These are phyloP conservation scores for Gallinago undulata DNA, from an alignment of 2,113 vertebrate genomes.

Conservation along the genomic window DNA sequence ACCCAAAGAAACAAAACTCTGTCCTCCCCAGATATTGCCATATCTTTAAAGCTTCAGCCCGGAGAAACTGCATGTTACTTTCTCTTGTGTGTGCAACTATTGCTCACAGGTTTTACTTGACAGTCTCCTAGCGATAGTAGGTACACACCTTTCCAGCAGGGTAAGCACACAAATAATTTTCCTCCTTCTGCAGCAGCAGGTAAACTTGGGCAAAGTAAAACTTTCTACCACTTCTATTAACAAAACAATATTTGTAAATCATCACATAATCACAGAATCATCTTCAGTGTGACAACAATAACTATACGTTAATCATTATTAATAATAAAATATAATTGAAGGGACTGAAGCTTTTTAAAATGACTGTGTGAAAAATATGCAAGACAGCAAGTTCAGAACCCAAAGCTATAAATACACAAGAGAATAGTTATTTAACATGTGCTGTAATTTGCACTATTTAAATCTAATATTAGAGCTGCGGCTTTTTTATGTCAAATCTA, in stretches of 20 bases:
- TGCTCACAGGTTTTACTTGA: background rate
- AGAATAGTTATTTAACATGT: constrained; percentile 63
- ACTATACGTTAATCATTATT: background rate
- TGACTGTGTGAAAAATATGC: constrained; percentile 18
- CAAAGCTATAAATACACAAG: constrained; percentile 59
- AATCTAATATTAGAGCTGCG: constrained; percentile 65
- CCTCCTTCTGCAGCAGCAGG: background rate
- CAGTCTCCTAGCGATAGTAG: background rate
- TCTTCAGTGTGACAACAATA: background rate
- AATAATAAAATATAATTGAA: background rate
- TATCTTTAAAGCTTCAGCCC: background rate
- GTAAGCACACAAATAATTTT: background rate
- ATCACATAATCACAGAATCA: background rate
- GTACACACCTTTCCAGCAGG: background rate
- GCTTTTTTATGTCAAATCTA: constrained; percentile 59
- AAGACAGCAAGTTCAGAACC: constrained; percentile 38
- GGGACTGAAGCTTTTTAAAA: background rate
- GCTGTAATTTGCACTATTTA: constrained; percentile 67
- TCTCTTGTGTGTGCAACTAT: background rate
- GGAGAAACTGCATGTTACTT: background rate
- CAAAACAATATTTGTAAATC: background rate
- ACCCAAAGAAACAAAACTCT: background rate
- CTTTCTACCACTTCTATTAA: background rate
- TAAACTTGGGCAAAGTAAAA: background rate
- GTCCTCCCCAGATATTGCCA: background rate